Evolutionary conservation across 1,140 invertebrate species (phyloP), one percentile per base, ranked within the genome.

Genomic region (Bombus fervidus): DNA sequence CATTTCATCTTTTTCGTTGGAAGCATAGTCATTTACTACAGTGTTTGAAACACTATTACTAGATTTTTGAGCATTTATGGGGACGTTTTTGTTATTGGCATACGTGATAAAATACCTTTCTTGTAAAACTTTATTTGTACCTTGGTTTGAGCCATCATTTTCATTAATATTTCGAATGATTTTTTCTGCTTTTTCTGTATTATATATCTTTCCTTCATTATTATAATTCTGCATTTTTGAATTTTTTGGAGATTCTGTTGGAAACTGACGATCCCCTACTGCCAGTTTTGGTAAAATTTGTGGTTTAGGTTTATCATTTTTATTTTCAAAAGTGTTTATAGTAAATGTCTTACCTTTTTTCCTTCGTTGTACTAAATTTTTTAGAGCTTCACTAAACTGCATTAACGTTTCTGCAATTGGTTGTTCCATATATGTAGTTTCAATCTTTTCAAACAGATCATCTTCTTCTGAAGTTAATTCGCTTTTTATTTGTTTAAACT

Each of bases 331-430:
- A 34, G 34, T 68, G 15, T 28, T 47, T 22, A 47, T 0, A 62
- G 12, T 34, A 31, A 41, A 86, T 1, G 31, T 39, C 80, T 90
- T 80, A 43, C 39, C 89, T 2, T 80, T 85, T 83, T 93, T 94
- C 57, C 89, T 92, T 77, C 89, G 87, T 71, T 93, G 89, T 10
- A 95, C 90, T 71, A 95, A 90, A 76, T 88, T 91, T 87, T 94
- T 94, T 3, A 95, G 85, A 47, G 93, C 94, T 80, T 95, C 93
- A 43, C 89, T 95, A 74, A 95, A 95, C 62, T 87, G 87, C 85
- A 93, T 90, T 39, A 95, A 87, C 9, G 93, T 95, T 81, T 95
- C 94, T 9, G 93, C 92, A 75, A 95, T 92, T 31, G 94, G 93
- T 71, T 90, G 90, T 13, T 94, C 89, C 81, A 93, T 90, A 72